Base-by-base conservation (phyloP, 1,140 invertebrate species). In the Bemisia tabaci region DNA sequence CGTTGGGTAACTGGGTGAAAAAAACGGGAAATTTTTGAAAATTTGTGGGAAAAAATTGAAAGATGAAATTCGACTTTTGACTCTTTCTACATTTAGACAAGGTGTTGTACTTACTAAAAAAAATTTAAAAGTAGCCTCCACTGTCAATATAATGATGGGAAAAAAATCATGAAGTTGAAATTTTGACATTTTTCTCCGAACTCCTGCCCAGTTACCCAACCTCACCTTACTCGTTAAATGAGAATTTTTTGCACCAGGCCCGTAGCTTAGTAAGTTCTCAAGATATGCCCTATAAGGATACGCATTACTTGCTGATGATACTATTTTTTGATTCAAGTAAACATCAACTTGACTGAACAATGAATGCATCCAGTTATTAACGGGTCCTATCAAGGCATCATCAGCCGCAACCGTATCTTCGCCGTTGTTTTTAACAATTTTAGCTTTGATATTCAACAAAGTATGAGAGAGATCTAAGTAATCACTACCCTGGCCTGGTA, bases 231-330 rank as follows among this genome's bases (percentile, higher is more conserved):
- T 73, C 27, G 70, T 73, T 0, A 79, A 71, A 72, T 79, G 75
- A 0, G 75, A 76, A 17, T 72, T 65, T 72, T 78, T 79, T 12
- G 76, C 33, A 24, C 5, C 22, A 12, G 26, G 26, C 26, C 23
- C 12, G 21, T 25, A 65, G 39, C 23, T n/a, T 2, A 77, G 67
- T 5, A 78, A 63, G 1, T 74, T 79, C 74, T 81, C 77, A 12
- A 81, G 74, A 62, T 80, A 80, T 1, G 75, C 74, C 64, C 75
- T 66, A 69, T 78, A 80, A n/a, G 74, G 72, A 71, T 81, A 80
- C 21, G 74, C 75, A 66, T 77, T 75, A 61, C 75, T 76, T 22
- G 75, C 70, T 0, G 76, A 73, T 21, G 76, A 77, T 1, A 80
- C 69, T 23, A 77, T 68, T 72, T 76, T 78, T 70, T 79, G 76